phyloP scores from a whole-genome alignment of 2,797 vertebrate species.

The Phoeniculus purpureus region DNA sequence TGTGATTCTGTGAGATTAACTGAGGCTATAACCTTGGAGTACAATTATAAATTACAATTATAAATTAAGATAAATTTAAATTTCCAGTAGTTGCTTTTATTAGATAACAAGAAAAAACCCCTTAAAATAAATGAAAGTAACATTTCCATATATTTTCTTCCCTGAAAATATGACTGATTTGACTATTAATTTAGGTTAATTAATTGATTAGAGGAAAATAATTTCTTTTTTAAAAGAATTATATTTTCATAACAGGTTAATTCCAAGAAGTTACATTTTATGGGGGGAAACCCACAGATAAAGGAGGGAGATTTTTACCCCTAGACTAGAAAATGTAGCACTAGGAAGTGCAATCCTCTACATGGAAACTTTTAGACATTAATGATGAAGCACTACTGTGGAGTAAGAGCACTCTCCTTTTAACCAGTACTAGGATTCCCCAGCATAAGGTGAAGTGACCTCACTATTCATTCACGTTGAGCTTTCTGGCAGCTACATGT shows the following conservation, averaged over 20 bases:
- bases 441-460: background rate
- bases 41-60: no score
- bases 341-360: background rate
- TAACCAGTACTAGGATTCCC: background rate
- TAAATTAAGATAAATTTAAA: background rate
- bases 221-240: background rate
- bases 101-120: no score
- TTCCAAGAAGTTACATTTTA: background rate
- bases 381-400: background rate
- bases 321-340: background rate
- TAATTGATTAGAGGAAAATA: no score
- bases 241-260: background rate
- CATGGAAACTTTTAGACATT: background rate
- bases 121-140: background rate
- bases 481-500: background rate
- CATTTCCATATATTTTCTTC: background rate
- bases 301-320: background rate
- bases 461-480: background rate
- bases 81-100: background rate
- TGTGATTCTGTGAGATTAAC: no score
- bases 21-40: no score
- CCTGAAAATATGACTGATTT: background rate
- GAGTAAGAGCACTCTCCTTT: background rate
- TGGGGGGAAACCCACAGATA: background rate
- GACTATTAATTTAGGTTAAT: background rate